Evolutionary conservation across 2,888 invertebrate species (phyloP).

Genomic region (Clistopyga incitator): DNA sequence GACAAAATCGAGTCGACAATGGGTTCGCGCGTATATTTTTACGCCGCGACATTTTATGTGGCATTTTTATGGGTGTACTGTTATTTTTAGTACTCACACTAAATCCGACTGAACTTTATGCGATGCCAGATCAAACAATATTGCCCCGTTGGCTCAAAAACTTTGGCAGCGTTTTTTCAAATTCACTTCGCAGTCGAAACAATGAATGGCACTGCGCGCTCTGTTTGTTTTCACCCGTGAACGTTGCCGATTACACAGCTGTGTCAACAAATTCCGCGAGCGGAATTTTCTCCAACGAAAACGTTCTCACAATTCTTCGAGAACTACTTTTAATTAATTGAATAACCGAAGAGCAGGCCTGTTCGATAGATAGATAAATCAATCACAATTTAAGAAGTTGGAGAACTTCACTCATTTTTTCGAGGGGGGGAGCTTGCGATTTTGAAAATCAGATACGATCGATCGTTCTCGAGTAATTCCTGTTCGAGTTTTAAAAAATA

Average conservation of each 20-base stretch:
- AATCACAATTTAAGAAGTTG: too few relatives aligned
- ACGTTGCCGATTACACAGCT: not conserved
- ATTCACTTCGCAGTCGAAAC: not conserved
- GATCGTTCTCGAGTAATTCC: too few relatives aligned
- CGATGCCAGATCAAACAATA: not conserved
- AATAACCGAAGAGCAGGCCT: too few relatives aligned
- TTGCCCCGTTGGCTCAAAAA: not conserved
- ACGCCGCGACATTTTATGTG: not conserved
- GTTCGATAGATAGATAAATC: too few relatives aligned
- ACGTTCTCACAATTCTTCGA: not conserved
- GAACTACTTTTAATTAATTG: not conserved
- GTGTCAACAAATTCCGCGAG: not conserved
- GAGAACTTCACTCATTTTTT: too few relatives aligned
- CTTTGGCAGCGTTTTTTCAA: not conserved
- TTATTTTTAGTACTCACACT: conserved; percentile 13
- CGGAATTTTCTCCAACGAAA: not conserved
- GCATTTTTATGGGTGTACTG: conserved; percentile 39
- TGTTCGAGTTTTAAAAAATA: too few relatives aligned
- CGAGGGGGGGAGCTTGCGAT: too few relatives aligned
- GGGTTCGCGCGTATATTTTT: not conserved
- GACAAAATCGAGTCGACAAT: not conserved
- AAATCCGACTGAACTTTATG: not conserved
- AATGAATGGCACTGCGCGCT: conserved; percentile 1
- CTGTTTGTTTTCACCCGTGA: not conserved
- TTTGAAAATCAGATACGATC: too few relatives aligned